phyloP scores from a whole-genome alignment of 2,888 invertebrate genomes.

The Heteromurus nitidus region DNA sequence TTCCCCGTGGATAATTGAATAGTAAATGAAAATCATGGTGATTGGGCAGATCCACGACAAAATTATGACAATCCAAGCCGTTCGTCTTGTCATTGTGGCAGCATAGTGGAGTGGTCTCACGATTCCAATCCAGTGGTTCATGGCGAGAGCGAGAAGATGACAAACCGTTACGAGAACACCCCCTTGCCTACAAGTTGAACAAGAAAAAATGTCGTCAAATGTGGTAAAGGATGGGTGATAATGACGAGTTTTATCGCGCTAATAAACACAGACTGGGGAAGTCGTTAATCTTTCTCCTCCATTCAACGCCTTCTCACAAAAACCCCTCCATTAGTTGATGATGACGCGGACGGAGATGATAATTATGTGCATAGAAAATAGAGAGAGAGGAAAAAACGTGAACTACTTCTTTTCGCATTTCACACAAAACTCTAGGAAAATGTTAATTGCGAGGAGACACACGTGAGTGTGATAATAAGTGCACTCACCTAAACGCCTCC shows the following conservation, averaged over 20 bases:
- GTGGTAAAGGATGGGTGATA: background rate
- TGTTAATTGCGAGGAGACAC: no score
- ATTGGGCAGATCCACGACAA: conserved; percentile 80
- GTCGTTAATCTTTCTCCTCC: no score
- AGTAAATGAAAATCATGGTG: conserved; percentile 78
- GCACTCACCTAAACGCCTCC: conserved; percentile 76
- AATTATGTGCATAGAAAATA: no score
- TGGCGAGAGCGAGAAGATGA: conserved; percentile 80
- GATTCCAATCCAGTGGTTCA: conserved; percentile 83
- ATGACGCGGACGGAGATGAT: no score
- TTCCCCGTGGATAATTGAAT: conserved; percentile 77
- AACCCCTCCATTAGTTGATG: no score
- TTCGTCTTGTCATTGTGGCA: conserved; percentile 79
- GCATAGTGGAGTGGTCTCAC: conserved; percentile 80
- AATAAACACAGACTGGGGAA: no score
- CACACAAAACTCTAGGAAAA: no score
- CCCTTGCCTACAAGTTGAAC: conserved; percentile 75
- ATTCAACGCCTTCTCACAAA: no score
- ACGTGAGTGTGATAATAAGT: no score
- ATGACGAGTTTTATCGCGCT: background rate
- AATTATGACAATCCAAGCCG: conserved; percentile 77
- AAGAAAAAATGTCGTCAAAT: background rate
- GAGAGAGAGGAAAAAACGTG: background rate
- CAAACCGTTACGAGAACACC: conserved; percentile 81
- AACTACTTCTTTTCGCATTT: background rate